Evolutionary conservation across 2,113 vertebrate species (phyloP).

Genomic region (Euleptes europaea): DNA sequence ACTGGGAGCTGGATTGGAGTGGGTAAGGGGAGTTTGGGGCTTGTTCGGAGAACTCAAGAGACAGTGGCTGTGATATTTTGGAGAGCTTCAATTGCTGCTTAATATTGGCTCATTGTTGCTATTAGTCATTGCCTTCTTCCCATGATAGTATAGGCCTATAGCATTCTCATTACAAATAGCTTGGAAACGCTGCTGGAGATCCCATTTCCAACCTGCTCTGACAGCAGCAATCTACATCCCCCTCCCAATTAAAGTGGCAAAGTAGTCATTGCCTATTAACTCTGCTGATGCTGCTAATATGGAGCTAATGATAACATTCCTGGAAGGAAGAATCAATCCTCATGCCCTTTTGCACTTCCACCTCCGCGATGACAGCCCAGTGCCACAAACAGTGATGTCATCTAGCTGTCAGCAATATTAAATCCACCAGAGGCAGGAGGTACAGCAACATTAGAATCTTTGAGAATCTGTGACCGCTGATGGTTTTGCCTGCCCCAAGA

Average conservation of each 20-base stretch:
- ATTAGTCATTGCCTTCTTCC: not conserved
- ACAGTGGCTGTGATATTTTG: not conserved
- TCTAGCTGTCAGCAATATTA: conserved; percentile 11
- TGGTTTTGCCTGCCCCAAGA: not conserved
- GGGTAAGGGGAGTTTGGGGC: not conserved
- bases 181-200: not conserved
- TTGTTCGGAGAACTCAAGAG: not conserved
- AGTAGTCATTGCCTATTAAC: not conserved
- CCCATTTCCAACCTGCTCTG: conserved; percentile 9
- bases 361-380: not conserved
- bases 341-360: not conserved
- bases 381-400: fast-evolving
- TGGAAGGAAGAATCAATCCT: not conserved
- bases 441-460: not conserved
- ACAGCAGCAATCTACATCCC: conserved; percentile 1
- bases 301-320: conserved; percentile 2
- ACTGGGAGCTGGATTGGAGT: not conserved
- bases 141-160: not conserved
- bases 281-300: not conserved
- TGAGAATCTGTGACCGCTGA: conserved; percentile 1
- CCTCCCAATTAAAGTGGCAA: not conserved
- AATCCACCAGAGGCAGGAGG: not conserved
- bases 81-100: not conserved
- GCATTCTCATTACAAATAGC: not conserved
- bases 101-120: not conserved